These are phyloP conservation scores for Kryphioiulus occultus DNA, from an alignment of 2,888 invertebrate genomes.

Conservation along the genomic window DNA sequence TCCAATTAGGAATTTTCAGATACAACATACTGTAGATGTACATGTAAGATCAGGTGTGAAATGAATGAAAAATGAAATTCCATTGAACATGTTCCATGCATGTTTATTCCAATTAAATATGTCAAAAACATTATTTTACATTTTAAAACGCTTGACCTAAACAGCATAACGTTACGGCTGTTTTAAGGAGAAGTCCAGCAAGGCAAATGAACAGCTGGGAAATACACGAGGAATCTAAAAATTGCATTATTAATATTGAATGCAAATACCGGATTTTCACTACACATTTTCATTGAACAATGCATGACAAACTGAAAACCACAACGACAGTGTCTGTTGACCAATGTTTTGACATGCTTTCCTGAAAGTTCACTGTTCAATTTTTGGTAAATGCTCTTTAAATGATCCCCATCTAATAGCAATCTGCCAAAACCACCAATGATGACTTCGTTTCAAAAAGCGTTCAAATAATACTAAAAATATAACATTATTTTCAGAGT, in stretches of 20 bases:
- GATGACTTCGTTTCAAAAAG: too few species aligned
- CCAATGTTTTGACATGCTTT: neutral
- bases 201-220: neutral
- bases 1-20: too few species aligned
- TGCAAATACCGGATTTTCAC: neutral
- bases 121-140: neutral
- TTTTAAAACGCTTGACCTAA: neutral
- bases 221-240: neutral
- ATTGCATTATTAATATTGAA: neutral
- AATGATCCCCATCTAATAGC: too few species aligned
- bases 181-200: neutral
- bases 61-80: neutral
- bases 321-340: neutral
- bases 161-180: neutral
- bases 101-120: constrained; percentile 5
- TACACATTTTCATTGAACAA: too few species aligned
- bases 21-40: too few species aligned
- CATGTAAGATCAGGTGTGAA: neutral
- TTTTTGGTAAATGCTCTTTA: too few species aligned
- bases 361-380: too few species aligned
- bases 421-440: too few species aligned
- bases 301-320: neutral
- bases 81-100: neutral
- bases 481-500: too few species aligned
- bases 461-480: too few species aligned